phyloP scores from a whole-genome alignment of 2,113 vertebrate species.

The Myrmophylax atrothorax region DNA sequence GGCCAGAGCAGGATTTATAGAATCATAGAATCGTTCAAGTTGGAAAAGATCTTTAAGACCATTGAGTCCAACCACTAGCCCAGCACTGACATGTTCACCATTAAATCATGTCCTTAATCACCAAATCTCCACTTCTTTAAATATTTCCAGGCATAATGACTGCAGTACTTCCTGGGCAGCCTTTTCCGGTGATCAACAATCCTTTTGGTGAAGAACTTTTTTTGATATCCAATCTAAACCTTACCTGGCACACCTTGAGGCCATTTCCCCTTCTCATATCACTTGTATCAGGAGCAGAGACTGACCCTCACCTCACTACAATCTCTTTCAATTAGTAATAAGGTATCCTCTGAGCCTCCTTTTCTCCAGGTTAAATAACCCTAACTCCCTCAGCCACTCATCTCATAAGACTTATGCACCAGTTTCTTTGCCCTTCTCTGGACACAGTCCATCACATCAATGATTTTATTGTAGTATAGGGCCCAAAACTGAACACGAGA shows the following conservation, averaged over 20 bases:
- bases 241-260: background rate
- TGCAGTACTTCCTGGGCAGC: background rate
- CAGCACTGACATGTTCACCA: background rate
- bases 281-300: background rate
- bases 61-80: accelerated
- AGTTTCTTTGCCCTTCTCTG: background rate
- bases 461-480: background rate
- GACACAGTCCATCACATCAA: background rate
- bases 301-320: accelerated
- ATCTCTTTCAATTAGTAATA: background rate
- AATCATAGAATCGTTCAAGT: background rate
- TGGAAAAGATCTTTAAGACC: background rate
- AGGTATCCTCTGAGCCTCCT: background rate
- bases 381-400: accelerated
- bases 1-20: background rate
- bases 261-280: background rate
- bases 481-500: background rate
- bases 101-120: background rate
- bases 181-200: background rate
- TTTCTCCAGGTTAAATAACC: background rate
- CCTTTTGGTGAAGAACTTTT: background rate
- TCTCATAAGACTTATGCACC: background rate
- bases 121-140: accelerated
- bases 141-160: background rate
- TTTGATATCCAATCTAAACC: background rate